Evolutionary conservation across 2,888 invertebrate genomes (phyloP).

Genomic region (Acanthosepion lycidas): DNA sequence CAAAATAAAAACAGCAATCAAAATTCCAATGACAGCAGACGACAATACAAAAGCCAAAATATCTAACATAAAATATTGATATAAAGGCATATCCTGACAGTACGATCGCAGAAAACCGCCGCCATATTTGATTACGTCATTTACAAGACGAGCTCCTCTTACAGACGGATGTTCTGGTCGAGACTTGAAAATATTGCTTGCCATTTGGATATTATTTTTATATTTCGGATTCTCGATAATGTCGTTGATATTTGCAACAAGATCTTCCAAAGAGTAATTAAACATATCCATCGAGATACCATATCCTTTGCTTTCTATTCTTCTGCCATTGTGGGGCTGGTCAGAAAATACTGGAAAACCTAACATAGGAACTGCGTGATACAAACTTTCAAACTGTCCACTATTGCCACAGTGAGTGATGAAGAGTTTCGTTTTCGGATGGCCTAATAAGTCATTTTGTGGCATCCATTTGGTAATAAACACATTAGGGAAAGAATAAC

Average conservation of each 20-base stretch:
- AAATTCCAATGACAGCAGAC: not conserved
- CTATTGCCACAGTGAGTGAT: slow-evolving; percentile 58
- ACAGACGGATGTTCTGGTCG: slow-evolving; percentile 53
- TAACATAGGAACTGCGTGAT: slow-evolving; percentile 58
- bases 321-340: slow-evolving; percentile 53
- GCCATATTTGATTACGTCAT: slow-evolving; percentile 63
- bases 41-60: slow-evolving; percentile 49
- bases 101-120: slow-evolving; percentile 58
- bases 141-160: slow-evolving; percentile 61
- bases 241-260: slow-evolving; percentile 52
- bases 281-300: slow-evolving; percentile 55
- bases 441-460: slow-evolving; percentile 53
- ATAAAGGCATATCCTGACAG: slow-evolving; percentile 57
- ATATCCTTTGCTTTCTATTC: slow-evolving; percentile 54
- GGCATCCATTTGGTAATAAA: slow-evolving; percentile 52
- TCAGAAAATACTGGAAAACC: slow-evolving; percentile 55
- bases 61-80: slow-evolving; percentile 60
- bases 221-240: slow-evolving; percentile 53
- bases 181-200: slow-evolving; percentile 53
- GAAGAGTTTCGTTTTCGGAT: slow-evolving; percentile 52
- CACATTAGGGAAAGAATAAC: slow-evolving; percentile 42
- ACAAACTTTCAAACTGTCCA: slow-evolving; percentile 57
- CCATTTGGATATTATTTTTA: slow-evolving; percentile 51
- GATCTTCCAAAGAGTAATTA: slow-evolving; percentile 48
- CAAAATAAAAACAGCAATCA: not conserved